Evolutionary conservation across 2,797 vertebrate species (phyloP).

Genomic region (Rhynchotus rufescens): DNA sequence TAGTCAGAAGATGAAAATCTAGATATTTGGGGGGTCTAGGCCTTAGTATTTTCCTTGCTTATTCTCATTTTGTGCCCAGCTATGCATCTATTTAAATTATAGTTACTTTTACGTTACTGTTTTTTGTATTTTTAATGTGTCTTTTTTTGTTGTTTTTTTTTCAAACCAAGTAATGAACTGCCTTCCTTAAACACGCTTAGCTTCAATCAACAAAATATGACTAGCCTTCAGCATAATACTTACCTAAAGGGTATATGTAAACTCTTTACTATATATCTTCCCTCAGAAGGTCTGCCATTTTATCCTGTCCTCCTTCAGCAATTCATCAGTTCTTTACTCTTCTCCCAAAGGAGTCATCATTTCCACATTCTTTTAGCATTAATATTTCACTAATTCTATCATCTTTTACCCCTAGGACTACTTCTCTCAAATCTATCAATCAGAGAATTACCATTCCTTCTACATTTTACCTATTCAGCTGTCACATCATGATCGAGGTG

Average conservation of each 20-base stretch:
- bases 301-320: background rate
- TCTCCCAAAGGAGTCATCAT: background rate
- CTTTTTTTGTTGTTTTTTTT: background rate
- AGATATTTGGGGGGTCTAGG: slow-evolving; percentile 30
- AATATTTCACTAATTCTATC: background rate
- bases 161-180: background rate
- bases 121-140: background rate
- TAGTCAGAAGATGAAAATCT: slow-evolving; percentile 30
- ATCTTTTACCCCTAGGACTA: background rate
- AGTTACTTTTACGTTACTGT: slow-evolving; percentile 1
- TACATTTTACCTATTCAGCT: background rate
- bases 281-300: background rate
- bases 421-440: background rate
- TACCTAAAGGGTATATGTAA: background rate
- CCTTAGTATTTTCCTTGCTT: background rate
- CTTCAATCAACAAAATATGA: background rate
- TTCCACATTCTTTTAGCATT: background rate
- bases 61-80: slow-evolving; percentile 37
- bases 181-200: background rate
- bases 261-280: background rate
- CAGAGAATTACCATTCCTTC: background rate
- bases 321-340: background rate
- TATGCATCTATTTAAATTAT: slow-evolving; percentile 14
- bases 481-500: background rate
- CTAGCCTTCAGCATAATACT: background rate